These are phyloP conservation scores for Mormyrus lacerda DNA, from an alignment of 2,113 vertebrate species.

Conservation along the genomic window DNA sequence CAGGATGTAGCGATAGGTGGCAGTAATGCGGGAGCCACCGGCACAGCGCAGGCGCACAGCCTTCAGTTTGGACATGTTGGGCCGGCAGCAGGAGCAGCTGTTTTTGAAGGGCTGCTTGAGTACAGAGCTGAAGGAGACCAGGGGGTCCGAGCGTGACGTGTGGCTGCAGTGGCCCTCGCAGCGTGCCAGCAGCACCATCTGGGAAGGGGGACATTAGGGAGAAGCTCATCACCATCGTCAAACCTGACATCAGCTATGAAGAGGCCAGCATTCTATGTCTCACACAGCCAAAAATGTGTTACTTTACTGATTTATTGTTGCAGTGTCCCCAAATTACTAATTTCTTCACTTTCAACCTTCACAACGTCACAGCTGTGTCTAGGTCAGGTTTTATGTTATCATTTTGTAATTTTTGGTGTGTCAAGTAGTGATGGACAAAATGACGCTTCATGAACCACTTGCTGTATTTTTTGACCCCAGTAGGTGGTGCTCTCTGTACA, in stretches of 20 bases:
- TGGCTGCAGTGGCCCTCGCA: constrained; percentile 92
- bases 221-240: no score
- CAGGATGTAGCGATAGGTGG: constrained; percentile 95
- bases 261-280: background rate
- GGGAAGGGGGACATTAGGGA: constrained; percentile 10
- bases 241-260: background rate
- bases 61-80: constrained; percentile 95
- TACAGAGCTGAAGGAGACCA: constrained; percentile 91
- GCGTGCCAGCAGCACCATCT: constrained; percentile 94
- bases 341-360: background rate
- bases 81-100: constrained; percentile 87
- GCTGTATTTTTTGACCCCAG: background rate
- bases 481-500: background rate
- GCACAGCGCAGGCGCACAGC: constrained; percentile 83
- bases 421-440: background rate
- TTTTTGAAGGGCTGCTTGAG: constrained; percentile 93
- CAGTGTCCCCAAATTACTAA: background rate
- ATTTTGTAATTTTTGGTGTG: background rate
- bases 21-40: constrained; percentile 83
- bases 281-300: background rate
- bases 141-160: constrained; percentile 81
- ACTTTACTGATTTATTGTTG: background rate
- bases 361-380: background rate
- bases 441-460: background rate
- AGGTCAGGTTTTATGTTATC: background rate